Evolutionary conservation across 1,140 invertebrate genomes (phyloP).

Genomic region (Drosophila pectinifera): DNA sequence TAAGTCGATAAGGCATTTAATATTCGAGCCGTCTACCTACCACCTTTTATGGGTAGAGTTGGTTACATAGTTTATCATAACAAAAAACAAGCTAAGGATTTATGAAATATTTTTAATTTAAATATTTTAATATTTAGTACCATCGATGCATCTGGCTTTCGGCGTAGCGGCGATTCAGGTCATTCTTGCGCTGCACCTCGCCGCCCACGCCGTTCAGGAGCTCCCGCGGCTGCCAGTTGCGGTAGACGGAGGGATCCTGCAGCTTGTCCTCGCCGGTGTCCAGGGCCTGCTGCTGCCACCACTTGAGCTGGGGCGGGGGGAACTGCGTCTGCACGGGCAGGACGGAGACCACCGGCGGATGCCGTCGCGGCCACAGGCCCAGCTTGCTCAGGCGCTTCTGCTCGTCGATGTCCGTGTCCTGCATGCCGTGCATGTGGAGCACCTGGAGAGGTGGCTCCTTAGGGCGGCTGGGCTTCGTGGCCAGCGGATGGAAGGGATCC

Average conservation of each 20-base stretch:
- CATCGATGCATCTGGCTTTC: constrained; percentile 49
- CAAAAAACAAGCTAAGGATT: no score
- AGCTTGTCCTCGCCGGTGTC: constrained; percentile 36
- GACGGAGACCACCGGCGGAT: constrained; percentile 66
- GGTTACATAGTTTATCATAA: no score
- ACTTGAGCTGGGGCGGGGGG: constrained; percentile 49
- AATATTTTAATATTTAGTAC: constrained; percentile 16
- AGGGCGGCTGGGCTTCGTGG: background rate
- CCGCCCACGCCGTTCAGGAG: constrained; percentile 57
- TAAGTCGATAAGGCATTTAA: constrained; percentile 59
- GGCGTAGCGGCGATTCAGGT: constrained; percentile 58
- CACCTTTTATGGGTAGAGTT: background rate
- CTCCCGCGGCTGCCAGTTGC: constrained; percentile 64
- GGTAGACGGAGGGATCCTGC: constrained; percentile 54
- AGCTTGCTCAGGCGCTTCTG: constrained; percentile 66
- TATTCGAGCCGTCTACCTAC: background rate
- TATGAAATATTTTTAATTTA: no score
- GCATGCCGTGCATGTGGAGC: constrained; percentile 46
- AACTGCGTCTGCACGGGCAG: constrained; percentile 50
- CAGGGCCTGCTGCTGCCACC: constrained; percentile 70
- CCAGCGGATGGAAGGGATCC: constrained; percentile 73
- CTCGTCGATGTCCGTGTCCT: constrained; percentile 66
- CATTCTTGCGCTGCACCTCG: constrained; percentile 63
- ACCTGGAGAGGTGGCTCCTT: constrained; percentile 43
- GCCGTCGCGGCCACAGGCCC: constrained; percentile 56